Evolutionary conservation across 1,140 invertebrate genomes (phyloP).

Genomic region (Gryon sp.): DNA sequence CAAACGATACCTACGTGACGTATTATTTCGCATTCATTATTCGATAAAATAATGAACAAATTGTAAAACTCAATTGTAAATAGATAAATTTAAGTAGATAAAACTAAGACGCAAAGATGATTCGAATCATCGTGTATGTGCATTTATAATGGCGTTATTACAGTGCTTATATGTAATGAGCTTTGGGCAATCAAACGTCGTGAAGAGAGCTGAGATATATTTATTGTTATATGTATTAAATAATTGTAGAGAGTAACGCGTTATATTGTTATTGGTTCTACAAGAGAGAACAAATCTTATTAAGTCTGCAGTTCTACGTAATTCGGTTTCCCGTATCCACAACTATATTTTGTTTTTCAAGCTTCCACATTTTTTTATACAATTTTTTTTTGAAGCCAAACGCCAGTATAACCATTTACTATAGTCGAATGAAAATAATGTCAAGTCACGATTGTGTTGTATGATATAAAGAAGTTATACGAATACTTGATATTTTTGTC

Average conservation of each 20-base stretch:
- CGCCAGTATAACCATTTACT: conserved; percentile 17
- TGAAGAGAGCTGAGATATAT: conserved; percentile 72
- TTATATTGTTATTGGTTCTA: conserved; percentile 57
- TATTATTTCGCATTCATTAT: conserved; percentile 53
- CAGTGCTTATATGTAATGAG: conserved; percentile 52
- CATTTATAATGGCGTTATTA: conserved; percentile 71
- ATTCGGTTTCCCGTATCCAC: conserved; percentile 26
- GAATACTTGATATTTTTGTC: too few relatives aligned
- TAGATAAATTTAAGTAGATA: conserved; percentile 47
- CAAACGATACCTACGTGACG: conserved; percentile 22
- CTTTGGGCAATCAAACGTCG: conserved; percentile 57
- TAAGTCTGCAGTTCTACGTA: conserved; percentile 18
- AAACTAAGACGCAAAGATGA: conserved; percentile 47
- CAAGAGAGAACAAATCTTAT: conserved; percentile 4
- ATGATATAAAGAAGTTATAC: background rate
- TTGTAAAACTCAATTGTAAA: conserved; percentile 56
- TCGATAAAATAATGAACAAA: conserved; percentile 34
- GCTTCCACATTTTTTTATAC: background rate
- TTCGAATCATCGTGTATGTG: conserved; percentile 63
- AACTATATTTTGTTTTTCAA: conserved; percentile 18
- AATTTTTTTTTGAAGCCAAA: conserved; percentile 30
- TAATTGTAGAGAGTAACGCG: conserved; percentile 44
- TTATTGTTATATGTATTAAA: conserved; percentile 70
- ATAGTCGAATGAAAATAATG: background rate
- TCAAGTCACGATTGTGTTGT: background rate